These are phyloP conservation scores for Sebastes paucispinis DNA, from an alignment of 2,797 vertebrate genomes.

Conservation along the genomic window DNA sequence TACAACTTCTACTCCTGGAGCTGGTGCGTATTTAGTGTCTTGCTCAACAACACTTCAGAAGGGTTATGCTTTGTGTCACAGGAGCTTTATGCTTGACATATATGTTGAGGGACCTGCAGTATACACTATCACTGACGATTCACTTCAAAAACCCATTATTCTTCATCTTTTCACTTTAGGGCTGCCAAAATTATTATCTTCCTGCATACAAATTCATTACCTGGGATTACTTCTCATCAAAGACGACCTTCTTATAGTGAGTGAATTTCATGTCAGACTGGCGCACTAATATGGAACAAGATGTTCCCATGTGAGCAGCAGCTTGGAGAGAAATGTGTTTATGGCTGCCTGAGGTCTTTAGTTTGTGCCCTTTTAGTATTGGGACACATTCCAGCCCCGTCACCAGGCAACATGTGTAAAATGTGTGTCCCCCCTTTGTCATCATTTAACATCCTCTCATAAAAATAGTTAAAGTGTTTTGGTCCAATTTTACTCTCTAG, in stretches of 20 bases:
- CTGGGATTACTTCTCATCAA: not conserved
- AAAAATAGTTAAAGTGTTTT: slow-evolving; percentile 1
- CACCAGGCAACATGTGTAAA: slow-evolving; percentile 42
- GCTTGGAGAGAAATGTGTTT: slow-evolving; percentile 25
- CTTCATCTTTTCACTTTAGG: not conserved
- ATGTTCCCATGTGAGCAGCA: slow-evolving; percentile 14
- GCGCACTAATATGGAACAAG: not conserved
- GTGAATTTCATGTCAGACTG: not conserved
- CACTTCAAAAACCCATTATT: not conserved
- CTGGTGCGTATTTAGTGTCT: not conserved
- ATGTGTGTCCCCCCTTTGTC: slow-evolving; percentile 4
- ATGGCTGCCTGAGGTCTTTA: slow-evolving; percentile 28
- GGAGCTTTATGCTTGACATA: not conserved
- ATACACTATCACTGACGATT: not conserved
- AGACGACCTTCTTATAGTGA: not conserved
- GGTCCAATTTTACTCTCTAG: not conserved
- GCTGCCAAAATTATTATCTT: not conserved
- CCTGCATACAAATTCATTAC: not conserved
- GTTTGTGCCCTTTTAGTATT: slow-evolving; percentile 24
- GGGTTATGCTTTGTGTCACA: not conserved
- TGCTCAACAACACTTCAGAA: not conserved
- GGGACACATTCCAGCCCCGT: slow-evolving; percentile 33
- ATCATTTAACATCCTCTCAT: slow-evolving; percentile 19
- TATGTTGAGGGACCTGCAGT: not conserved
- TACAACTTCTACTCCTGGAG: not conserved